phyloP scores from a whole-genome alignment of 2,113 vertebrate species.

The Felis catus region DNA sequence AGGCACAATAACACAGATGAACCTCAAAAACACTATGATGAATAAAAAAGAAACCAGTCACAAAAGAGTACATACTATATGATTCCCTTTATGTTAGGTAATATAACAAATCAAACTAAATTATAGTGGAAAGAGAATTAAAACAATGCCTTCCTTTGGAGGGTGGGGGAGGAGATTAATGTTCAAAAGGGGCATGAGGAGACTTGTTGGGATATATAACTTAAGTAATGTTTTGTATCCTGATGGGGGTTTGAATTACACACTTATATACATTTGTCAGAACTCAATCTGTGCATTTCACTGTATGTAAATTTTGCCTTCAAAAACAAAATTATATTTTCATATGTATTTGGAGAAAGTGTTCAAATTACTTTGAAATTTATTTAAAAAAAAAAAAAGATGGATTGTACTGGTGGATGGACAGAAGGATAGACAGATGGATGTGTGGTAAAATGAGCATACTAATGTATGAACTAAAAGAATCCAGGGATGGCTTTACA shows the following conservation, averaged over 20 bases:
- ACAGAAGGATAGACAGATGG: not conserved
- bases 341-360: not conserved
- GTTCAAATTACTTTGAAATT: not conserved
- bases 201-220: not conserved
- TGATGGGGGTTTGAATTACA: not conserved
- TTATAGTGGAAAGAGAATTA: not conserved
- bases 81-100: not conserved
- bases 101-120: not conserved
- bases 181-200: not conserved
- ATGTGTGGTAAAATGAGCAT: not conserved
- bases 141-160: not conserved
- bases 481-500: not conserved
- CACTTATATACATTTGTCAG: not conserved
- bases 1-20: not conserved
- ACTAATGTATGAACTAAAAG: not conserved
- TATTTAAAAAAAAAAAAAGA: not conserved
- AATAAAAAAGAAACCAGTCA: not conserved
- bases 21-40: not conserved
- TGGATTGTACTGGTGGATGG: not conserved
- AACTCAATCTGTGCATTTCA: not conserved
- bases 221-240: not conserved
- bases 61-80: not conserved
- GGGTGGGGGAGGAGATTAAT: not conserved
- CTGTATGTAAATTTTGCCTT: not conserved
- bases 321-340: not conserved